A percentile compares a stretch with the other conserved stretches of the same genome.
Evolutionary conservation across 2,797 vertebrate species (phyloP).

Genomic region (Enteromius fasciolatus): DNA sequence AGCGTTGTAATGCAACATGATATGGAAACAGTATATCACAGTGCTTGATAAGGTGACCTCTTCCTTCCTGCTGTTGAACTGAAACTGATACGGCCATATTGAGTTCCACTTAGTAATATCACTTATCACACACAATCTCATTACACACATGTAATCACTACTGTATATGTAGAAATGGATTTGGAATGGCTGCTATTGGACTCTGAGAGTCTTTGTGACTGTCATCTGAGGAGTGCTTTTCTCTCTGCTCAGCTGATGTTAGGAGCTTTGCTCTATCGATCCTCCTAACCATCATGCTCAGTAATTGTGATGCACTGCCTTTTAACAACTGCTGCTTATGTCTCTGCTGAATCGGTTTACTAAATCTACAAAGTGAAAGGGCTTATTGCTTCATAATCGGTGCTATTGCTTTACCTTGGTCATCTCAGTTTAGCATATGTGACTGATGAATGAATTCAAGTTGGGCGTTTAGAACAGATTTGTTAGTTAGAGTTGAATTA

Average conservation of each 20-base stretch:
- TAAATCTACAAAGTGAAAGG: conserved; percentile 74
- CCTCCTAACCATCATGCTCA: conserved; percentile 71
- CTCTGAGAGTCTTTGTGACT: conserved; percentile 67
- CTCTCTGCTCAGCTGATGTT: conserved; percentile 73
- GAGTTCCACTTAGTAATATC: conserved; percentile 75
- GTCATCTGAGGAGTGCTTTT: conserved; percentile 76
- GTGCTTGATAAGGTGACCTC: conserved; percentile 80
- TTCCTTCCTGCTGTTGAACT: conserved; percentile 66
- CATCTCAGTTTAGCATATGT: conserved; percentile 16
- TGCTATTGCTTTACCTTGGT: conserved; percentile 56
- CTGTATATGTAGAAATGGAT: conserved; percentile 83
- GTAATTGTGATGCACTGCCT: conserved; percentile 75
- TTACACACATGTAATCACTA: conserved; percentile 78
- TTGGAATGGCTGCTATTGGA: conserved; percentile 76
- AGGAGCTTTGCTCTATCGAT: conserved; percentile 79
- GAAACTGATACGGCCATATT: conserved; percentile 73
- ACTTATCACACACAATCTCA: conserved; percentile 76
- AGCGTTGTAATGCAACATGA: conserved; percentile 39
- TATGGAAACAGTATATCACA: conserved; percentile 72
- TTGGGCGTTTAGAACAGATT: background rate
- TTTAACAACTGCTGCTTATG: conserved; percentile 80
- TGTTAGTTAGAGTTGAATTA: background rate
- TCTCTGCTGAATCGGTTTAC: conserved; percentile 78
- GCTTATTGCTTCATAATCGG: conserved; percentile 72
- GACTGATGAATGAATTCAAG: conserved; percentile 20